Percentiles rank a stretch among this genome's conserved stretches.
These are phyloP conservation scores for Podilymbus podiceps DNA, from an alignment of 2,113 vertebrate species.

Conservation along the genomic window DNA sequence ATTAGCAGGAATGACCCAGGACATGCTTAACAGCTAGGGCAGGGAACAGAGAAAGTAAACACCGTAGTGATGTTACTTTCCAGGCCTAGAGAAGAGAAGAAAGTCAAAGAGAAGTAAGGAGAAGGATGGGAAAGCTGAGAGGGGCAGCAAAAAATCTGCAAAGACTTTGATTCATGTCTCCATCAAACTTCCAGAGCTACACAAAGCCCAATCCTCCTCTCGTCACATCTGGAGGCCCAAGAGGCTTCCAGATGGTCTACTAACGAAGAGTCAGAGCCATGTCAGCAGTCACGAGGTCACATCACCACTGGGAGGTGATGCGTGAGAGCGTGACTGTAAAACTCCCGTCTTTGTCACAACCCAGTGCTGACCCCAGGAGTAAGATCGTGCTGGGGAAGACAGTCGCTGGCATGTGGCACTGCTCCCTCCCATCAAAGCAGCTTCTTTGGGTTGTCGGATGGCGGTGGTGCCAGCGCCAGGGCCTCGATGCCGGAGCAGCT, in stretches of 20 bases:
- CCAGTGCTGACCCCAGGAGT: rapidly evolving
- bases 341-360: background rate
- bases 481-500: background rate
- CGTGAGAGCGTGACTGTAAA: background rate
- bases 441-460: background rate
- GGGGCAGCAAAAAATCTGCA: background rate
- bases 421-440: background rate
- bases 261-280: background rate
- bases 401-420: background rate
- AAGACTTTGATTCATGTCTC: background rate
- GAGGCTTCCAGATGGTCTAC: background rate
- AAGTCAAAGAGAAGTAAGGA: background rate
- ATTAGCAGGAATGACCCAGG: background rate
- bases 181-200: background rate
- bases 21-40: background rate
- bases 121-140: background rate
- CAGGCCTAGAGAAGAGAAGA: background rate
- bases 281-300: background rate
- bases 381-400: rapidly evolving
- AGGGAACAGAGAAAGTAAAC: background rate
- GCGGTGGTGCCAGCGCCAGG: background rate
- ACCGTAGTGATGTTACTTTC: background rate
- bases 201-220: background rate
- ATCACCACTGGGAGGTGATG: background rate
- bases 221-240: background rate